phyloP scores from a whole-genome alignment of 2,888 invertebrate genomes.

The Metellina segmentata region DNA sequence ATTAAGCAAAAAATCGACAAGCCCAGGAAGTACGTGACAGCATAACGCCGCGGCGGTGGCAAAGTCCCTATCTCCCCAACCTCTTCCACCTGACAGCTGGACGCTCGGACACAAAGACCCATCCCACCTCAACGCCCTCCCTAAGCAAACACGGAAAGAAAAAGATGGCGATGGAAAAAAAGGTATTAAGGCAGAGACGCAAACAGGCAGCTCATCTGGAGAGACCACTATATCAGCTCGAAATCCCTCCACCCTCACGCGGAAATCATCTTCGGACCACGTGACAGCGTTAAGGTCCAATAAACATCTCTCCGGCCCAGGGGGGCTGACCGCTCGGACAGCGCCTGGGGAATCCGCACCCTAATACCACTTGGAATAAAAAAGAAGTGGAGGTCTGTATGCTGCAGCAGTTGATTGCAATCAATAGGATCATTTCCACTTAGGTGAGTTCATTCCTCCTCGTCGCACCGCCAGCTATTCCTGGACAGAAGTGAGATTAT shows the following conservation, averaged over 20 bases:
- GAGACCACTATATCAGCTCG: constrained; percentile 58
- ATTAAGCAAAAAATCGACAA: constrained; percentile 53
- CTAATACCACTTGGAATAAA: constrained; percentile 38
- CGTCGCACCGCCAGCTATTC: not conserved
- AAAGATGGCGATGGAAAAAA: constrained; percentile 6
- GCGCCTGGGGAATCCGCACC: constrained; percentile 21
- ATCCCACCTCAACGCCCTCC: constrained; percentile 5
- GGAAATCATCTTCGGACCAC: constrained; percentile 59
- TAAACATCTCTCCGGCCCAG: constrained; percentile 23
- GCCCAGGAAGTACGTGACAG: constrained; percentile 60
- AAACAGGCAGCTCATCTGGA: constrained; percentile 40
- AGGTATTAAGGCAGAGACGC: constrained; percentile 3
- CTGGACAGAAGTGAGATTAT: constrained; percentile 16
- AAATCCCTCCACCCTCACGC: constrained; percentile 28
- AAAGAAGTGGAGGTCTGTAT: not conserved
- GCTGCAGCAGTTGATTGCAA: constrained; percentile 44
- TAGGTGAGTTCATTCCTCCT: not conserved
- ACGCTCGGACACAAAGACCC: constrained; percentile 28
- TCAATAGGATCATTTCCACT: constrained; percentile 48
- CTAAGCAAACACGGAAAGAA: constrained; percentile 4
- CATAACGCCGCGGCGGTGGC: constrained; percentile 23
- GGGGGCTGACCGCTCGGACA: constrained; percentile 35
- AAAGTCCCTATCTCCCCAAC: constrained; percentile 39
- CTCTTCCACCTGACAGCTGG: constrained; percentile 30
- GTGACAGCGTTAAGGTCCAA: constrained; percentile 60